Percentiles rank a stretch among this genome's conserved stretches.
These are phyloP conservation scores for Noturus placidus DNA, from an alignment of 2,113 vertebrate species.

Conservation along the genomic window DNA sequence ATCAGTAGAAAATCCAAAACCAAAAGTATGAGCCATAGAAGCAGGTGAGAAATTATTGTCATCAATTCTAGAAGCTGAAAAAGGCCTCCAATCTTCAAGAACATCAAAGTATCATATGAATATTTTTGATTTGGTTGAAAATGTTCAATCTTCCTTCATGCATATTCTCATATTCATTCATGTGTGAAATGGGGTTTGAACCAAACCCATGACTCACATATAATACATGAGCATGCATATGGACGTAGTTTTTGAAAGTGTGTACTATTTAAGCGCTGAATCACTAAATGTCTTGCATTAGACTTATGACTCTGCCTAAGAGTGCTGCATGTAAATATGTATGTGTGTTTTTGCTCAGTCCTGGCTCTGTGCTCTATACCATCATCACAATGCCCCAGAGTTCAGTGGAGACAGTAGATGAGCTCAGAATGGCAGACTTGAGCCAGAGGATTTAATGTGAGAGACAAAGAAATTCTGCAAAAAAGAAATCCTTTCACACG, in stretches of 20 bases:
- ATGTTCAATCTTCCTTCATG: slow-evolving; percentile 13
- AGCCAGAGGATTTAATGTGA: slow-evolving; percentile 15
- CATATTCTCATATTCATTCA: slow-evolving; percentile 22
- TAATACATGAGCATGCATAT: slow-evolving; percentile 11
- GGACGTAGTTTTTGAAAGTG: slow-evolving; percentile 26
- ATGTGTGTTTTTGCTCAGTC: slow-evolving; percentile 3
- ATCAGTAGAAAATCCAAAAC: not conserved
- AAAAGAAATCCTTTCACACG: not conserved
- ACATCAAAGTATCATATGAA: not conserved
- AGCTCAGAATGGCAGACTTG: not conserved
- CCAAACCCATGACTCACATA: slow-evolving; percentile 30
- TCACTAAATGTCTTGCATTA: slow-evolving; percentile 22
- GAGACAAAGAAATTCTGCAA: slow-evolving; percentile 6
- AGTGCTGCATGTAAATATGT: not conserved
- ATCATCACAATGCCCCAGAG: slow-evolving; percentile 3
- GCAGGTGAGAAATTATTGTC: not conserved
- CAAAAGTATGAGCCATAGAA: not conserved
- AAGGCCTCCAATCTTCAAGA: not conserved
- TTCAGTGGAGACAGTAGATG: not conserved
- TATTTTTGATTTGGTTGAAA: slow-evolving; percentile 8
- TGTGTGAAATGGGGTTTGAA: slow-evolving; percentile 37
- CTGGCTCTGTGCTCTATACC: slow-evolving; percentile 25
- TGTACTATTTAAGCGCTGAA: slow-evolving; percentile 45
- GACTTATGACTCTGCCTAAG: slow-evolving; percentile 24
- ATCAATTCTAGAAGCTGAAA: not conserved